phyloP scores from a whole-genome alignment of 2,113 vertebrate species.

The Eolophus roseicapilla region DNA sequence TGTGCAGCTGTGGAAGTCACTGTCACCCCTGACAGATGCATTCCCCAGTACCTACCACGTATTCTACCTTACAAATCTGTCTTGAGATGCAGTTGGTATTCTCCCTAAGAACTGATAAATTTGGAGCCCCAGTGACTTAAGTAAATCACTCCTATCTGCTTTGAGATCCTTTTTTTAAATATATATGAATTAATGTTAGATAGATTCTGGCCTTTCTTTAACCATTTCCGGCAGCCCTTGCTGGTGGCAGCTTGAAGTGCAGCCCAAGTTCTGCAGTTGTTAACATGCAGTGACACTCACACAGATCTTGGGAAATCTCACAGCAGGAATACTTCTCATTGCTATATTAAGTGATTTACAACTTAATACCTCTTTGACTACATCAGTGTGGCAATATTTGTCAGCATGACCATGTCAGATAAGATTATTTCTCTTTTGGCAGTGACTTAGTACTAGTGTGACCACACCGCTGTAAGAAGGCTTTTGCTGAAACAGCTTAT shows the following conservation, averaged over 20 bases:
- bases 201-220: not conserved
- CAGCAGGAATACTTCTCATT: not conserved
- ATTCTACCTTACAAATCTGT: not conserved
- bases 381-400: not conserved
- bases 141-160: not conserved
- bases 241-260: not conserved
- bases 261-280: not conserved
- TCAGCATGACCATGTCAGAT: not conserved
- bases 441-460: not conserved
- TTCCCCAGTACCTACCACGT: not conserved
- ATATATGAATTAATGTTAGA: not conserved
- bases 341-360: not conserved
- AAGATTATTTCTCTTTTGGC: slow-evolving; percentile 2
- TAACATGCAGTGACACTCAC: not conserved
- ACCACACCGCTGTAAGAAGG: not conserved
- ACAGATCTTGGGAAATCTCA: not conserved
- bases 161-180: not conserved
- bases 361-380: not conserved
- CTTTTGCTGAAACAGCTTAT: not conserved
- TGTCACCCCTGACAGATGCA: not conserved
- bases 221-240: not conserved
- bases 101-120: not conserved
- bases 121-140: not conserved
- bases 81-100: not conserved
- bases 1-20: not conserved